These are phyloP conservation scores for Leptinotarsa peninsularis DNA, from an alignment of 2,888 invertebrate species.

Conservation along the genomic window DNA sequence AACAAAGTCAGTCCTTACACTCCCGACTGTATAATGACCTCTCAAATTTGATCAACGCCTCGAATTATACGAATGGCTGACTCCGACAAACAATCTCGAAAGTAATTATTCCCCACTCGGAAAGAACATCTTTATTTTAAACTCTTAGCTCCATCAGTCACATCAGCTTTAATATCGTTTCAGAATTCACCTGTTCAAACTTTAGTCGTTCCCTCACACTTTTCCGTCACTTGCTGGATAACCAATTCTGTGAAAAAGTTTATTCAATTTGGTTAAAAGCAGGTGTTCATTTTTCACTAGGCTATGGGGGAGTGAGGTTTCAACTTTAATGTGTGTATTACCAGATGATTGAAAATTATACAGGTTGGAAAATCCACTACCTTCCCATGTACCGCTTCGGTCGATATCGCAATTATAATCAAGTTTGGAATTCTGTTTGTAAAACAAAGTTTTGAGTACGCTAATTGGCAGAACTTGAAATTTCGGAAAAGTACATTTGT, in stretches of 20 bases:
- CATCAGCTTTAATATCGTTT: constrained; percentile 17
- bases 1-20: constrained; percentile 13
- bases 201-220: constrained; percentile 10
- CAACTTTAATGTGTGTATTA: background rate
- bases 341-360: background rate
- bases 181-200: constrained; percentile 27
- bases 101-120: constrained; percentile 23
- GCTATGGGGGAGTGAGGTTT: background rate
- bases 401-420: no score
- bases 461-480: no score
- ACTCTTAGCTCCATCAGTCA: constrained; percentile 12
- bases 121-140: constrained; percentile 22
- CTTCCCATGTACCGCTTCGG: no score
- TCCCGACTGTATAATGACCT: constrained; percentile 21
- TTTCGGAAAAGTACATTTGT: no score
- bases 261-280: constrained; percentile 19
- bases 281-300: constrained; percentile 20
- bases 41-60: constrained; percentile 26
- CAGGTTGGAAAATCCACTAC: background rate
- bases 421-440: no score
- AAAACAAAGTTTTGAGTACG: no score
- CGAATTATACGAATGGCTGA: constrained; percentile 20
- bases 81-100: constrained; percentile 22
- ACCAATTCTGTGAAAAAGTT: constrained; percentile 17
- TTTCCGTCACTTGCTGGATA: constrained; percentile 21